A percentile compares a stretch with the other conserved stretches of the same genome.
These are phyloP conservation scores for Sinocyclocheilus anshuiensis DNA, from an alignment of 2,113 vertebrate species.

Conservation along the genomic window DNA sequence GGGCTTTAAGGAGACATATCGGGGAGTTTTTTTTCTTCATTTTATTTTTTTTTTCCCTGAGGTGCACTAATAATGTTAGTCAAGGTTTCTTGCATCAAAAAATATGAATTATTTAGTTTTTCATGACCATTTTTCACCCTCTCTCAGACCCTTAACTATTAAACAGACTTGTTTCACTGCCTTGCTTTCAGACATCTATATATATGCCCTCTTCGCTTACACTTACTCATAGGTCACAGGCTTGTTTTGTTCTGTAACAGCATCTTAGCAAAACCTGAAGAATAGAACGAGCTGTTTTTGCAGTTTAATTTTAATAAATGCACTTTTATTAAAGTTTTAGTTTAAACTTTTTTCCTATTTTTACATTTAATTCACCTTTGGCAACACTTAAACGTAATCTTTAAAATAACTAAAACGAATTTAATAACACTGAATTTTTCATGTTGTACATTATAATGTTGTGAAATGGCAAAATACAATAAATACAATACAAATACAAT, in stretches of 20 bases:
- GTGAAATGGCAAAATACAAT: neutral
- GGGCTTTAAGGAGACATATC: neutral
- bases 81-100: slow-evolving; percentile 9
- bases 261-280: neutral
- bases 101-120: slow-evolving; percentile 15
- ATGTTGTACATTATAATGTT: neutral
- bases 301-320: neutral
- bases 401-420: neutral
- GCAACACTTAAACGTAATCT: neutral
- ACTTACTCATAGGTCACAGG: slow-evolving; percentile 7
- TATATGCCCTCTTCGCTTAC: slow-evolving; percentile 14
- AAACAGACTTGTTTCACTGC: neutral
- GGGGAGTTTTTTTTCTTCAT: neutral
- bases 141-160: slow-evolving; percentile 19
- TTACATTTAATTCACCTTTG: neutral
- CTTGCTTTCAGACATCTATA: slow-evolving; percentile 18
- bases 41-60: neutral
- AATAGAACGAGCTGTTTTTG: neutral
- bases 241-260: slow-evolving; percentile 6
- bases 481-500: too few species aligned
- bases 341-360: neutral
- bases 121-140: neutral
- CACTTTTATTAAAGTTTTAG: neutral
- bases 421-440: neutral
- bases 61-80: neutral